Evolutionary conservation across 2,888 invertebrate genomes (phyloP).

Genomic region (Euzophera pinguis): DNA sequence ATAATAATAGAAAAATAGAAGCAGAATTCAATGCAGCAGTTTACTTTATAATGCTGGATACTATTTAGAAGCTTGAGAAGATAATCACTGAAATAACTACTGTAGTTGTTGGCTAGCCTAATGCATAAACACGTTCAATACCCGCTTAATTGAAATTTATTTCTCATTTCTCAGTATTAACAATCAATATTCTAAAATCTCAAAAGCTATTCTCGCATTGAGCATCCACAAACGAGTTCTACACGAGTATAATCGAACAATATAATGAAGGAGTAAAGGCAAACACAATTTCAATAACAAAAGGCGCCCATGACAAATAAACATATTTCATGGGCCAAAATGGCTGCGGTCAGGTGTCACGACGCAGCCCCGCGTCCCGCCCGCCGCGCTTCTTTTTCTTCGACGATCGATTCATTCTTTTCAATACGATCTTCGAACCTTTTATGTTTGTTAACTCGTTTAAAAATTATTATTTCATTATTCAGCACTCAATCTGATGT

Average conservation of each 20-base stretch:
- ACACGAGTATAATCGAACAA: constrained; percentile 74
- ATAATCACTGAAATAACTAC: constrained; percentile 70
- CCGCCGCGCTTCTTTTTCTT: constrained; percentile 54
- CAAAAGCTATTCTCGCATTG: constrained; percentile 68
- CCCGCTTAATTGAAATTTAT: constrained; percentile 78
- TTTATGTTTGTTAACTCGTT: constrained; percentile 46
- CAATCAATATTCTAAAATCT: constrained; percentile 79
- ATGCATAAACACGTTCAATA: constrained; percentile 61
- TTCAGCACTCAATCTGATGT: constrained; percentile 2
- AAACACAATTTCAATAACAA: constrained; percentile 80
- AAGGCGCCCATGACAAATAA: constrained; percentile 77
- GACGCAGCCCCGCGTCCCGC: constrained; percentile 36
- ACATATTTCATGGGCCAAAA: constrained; percentile 79
- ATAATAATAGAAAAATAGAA: too few species aligned
- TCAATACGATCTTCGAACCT: constrained; percentile 54
- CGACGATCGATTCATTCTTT: constrained; percentile 70
- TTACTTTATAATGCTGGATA: constrained; percentile 43
- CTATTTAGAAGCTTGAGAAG: constrained; percentile 47
- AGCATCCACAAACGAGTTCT: constrained; percentile 72
- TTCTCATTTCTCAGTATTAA: constrained; percentile 78
- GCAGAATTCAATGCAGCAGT: constrained; percentile 42
- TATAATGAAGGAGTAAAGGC: constrained; percentile 79
- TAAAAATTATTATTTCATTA: constrained; percentile 16
- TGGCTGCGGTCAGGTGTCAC: constrained; percentile 79
- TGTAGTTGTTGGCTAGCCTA: constrained; percentile 37